Percentiles rank a stretch among this genome's conserved stretches.
Conservation (phyloP, 2,888 invertebrate genomes). For the Drosophila bunnanda region DNA sequence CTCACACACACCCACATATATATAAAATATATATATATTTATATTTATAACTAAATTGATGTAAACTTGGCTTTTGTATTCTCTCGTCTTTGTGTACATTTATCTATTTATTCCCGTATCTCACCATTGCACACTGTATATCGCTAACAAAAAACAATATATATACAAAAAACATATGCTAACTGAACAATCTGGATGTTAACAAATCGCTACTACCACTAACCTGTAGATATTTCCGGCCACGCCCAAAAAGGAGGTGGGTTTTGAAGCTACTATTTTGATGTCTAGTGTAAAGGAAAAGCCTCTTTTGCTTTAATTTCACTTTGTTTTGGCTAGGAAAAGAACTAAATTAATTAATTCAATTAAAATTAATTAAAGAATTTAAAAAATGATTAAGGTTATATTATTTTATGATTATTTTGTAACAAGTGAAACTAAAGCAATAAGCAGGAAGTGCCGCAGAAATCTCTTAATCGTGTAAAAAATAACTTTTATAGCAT, state of each 20-base stretch:
- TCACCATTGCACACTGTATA: slow-evolving; percentile 43
- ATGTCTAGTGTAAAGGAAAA: slow-evolving; percentile 47
- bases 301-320: neutral
- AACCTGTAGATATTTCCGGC: slow-evolving; percentile 84
- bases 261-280: slow-evolving; percentile 25
- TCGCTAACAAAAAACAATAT: slow-evolving; percentile 42
- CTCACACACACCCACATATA: slow-evolving; percentile 1
- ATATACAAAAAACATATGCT: neutral
- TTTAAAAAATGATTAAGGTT: neutral
- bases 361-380: neutral
- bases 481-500: neutral
- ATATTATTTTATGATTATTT: neutral
- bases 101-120: slow-evolving; percentile 49
- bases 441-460: neutral
- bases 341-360: too few relatives aligned
- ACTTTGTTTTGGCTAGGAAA: neutral
- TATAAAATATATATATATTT: slow-evolving; percentile 8
- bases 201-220: slow-evolving; percentile 46
- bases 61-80: slow-evolving; percentile 42
- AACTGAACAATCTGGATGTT: slow-evolving; percentile 40
- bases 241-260: slow-evolving; percentile 85
- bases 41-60: slow-evolving; percentile 36
- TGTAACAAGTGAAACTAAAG: neutral
- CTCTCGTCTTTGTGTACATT: slow-evolving; percentile 50
- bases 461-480: neutral